Evolutionary conservation across 1,140 invertebrate species (phyloP), one percentile per base, ranked within the genome.

Genomic region (Calephelis nemesis): DNA sequence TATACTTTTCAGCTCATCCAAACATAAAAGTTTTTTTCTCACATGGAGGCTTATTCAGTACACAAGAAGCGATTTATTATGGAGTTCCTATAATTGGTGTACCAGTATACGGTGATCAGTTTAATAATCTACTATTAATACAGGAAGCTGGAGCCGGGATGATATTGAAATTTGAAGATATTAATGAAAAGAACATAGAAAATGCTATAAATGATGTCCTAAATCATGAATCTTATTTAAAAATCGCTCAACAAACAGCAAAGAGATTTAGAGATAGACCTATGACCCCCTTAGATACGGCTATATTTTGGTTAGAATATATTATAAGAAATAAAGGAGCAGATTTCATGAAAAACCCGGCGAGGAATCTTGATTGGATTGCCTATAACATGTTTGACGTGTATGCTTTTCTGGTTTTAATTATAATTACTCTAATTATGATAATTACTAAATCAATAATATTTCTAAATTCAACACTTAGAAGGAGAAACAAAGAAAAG

Each of bases 11-110:
- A 85, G 93, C 91, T 5, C 93, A 93, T 83, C 89, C 90, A 5
- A 93, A 93, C 73, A 85, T 94, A 10, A 92, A 91, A 67, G 76
- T 93, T 3, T 95, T 96, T 73, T 92, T 96, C 65, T 94, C 94
- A 1, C 95, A 95, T 72, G 94, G 95, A 30, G 95, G 95, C 39
- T 78, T 95, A 48, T 93, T 95, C 73, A 94, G 95, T 62, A 93
- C 94, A 13, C 93, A 94, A 77, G 95, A 96, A 79, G 93, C 94
- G 13, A 90, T 95, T 5, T 94, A 93, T 79, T 92, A 95, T 78
- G 94, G 94, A 48, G 93, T 95, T 12, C 95, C 95, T 7, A 92
- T 95, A 49, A 78, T 95, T 8, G 94, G 94, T 8, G 87, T 95
- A 70, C 95, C 95, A 0, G 90, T 96, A 54, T 95, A 93, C 69